Evolutionary conservation across 2,888 invertebrate genomes (phyloP), one percentile per base, ranked within the genome.

Genomic region (Frankliniella fusca): DNA sequence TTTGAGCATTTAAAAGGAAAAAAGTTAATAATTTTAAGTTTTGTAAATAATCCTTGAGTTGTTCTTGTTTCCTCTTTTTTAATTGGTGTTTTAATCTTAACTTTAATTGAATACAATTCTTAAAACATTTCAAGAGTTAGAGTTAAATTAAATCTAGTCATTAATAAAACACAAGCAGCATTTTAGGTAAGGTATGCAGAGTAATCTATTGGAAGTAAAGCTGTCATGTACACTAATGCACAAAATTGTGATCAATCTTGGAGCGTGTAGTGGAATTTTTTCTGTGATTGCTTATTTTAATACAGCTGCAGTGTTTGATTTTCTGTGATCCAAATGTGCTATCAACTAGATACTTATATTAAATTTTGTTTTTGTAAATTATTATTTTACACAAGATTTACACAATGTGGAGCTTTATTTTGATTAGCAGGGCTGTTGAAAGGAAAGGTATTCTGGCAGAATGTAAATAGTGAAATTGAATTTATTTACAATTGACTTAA

Each of bases 401-500:
- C 54, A 5, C 12, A 15, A 61, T 20, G 20, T 1, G 61, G 15
- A 5, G 18, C 54, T 20, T 20, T 61, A 15, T 15, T 61, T 7
- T 20, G n/a, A 15, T 61, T 7, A 61, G 38, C 38, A 38, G 38
- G 38, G 38, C 5, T 38, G 38, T 38, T 5, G 5, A 5, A 38
- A 38, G 38, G 38, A 38, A 38, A 38, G 38, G 38, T 38, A 38
- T 38, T 38, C 38, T 38, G 38, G 38, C 38, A 61, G 61, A 15
- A 11, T 7, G 18, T 1, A n/a, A 3, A 18, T n/a, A 3, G 28
- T 81, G 81, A 48, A 65, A 81, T 76, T 79, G 18, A 54, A 65
- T 61, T 81, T 81, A 65, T 82, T 80, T 82, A 54, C 80, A 54
- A 61, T 54, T 70, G 11, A 80, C 79, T n/a, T 23, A 48, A 79